Evolutionary conservation across 2,888 invertebrate species (phyloP), one percentile per base, ranked within the genome.

Genomic region (Pachydiplax longipennis): DNA sequence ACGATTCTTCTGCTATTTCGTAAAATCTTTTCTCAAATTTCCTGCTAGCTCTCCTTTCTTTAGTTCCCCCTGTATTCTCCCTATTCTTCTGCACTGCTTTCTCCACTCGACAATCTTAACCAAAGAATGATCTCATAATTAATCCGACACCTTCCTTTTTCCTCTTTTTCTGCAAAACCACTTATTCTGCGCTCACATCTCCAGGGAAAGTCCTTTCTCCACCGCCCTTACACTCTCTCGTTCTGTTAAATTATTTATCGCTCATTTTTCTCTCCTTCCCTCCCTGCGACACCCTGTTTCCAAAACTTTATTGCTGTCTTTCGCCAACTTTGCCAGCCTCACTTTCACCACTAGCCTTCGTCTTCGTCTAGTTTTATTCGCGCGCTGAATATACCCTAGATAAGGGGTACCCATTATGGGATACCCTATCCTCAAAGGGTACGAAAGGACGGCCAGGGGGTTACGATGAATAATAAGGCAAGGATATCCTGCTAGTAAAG

Each of bases 61-160:
- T 6, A 13, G 37, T 37, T 25, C 35, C 83, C 58, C 3, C 35
- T 4, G 2, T 10, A 25, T 31, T 48, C 44, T 31, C 48, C 44
- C 82, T n/a, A 10, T 81, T 1, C 81, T 22, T 81, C 48, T n/a
- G 5, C 58, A n/a, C 35, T 58, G 25, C 58, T 53, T 58, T 22
- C 35, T 58, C 35, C 58, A 5, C 58, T 35, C 58, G 18, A 6
- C 37, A 58, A 58, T 22, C 35, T 37, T 31, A 58, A 35, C 83
- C 58, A 10, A 58, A 61, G 18, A 83, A 61, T 83, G 58, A 83
- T 83, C 83, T 31, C 25, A 58, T 53, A 83, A 83, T 83, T 83
- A 83, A 83, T 83, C 82, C 53, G 82, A 83, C 83, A 58, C 83
- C 58, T 83, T 61, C 35, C 58, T 10, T 65, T 25, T 65, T 65